Conservation (phyloP, 1,140 invertebrate species). For the Megalonaias nervosa region DNA sequence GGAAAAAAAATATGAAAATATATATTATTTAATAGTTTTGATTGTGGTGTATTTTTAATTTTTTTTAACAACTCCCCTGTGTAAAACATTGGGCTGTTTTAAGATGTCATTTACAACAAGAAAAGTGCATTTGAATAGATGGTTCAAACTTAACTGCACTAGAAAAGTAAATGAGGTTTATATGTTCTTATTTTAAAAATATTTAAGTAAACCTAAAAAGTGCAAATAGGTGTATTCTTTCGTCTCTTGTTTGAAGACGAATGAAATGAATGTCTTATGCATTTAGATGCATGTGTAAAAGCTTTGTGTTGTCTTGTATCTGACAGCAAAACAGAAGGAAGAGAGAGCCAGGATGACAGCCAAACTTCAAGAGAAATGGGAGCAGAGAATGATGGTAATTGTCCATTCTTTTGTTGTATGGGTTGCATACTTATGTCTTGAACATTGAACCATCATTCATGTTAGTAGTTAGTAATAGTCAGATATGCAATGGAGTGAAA, state of each 20-base stretch:
- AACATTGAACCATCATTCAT: no score
- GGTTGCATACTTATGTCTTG: not conserved
- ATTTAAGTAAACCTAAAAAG: not conserved
- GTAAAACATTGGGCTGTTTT: no score
- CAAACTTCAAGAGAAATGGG: constrained; percentile 47
- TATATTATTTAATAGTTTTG: no score
- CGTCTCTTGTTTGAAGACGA: not conserved
- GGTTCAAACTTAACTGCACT: no score
- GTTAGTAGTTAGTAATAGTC: no score
- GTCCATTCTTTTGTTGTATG: not conserved
- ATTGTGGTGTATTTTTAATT: no score
- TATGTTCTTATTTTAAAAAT: not conserved
- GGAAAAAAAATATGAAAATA: no score
- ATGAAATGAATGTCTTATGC: not conserved
- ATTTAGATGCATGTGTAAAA: no score
- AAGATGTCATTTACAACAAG: no score
- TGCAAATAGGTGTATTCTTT: not conserved
- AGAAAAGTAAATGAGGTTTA: not conserved
- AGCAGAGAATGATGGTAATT: constrained; percentile 49
- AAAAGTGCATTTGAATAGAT: no score
- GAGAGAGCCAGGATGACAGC: constrained; percentile 45
- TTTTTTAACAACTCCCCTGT: no score
- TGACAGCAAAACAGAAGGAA: constrained; percentile 9
- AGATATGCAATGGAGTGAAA: no score
- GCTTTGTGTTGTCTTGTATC: not conserved